A percentile compares a stretch with the other conserved stretches of the same genome.
Conservation (phyloP, 2,888 invertebrate species). For the Cryptocheilus praepositus region DNA sequence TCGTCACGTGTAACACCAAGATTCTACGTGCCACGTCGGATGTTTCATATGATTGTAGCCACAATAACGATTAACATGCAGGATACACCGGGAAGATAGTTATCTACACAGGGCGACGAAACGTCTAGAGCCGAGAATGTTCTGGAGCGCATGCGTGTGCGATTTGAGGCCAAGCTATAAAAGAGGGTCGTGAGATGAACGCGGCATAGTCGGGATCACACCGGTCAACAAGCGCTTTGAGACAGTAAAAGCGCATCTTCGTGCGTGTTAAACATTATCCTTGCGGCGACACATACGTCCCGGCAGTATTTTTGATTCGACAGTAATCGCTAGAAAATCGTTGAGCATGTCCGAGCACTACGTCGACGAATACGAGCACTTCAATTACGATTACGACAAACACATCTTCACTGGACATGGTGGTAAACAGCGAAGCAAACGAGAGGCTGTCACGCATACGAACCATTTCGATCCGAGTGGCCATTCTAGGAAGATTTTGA, state of each 20-base stretch:
- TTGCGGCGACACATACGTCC: slow-evolving; percentile 1
- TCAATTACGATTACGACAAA: slow-evolving; percentile 95
- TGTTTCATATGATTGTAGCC: too few relatives aligned
- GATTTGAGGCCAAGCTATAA: slow-evolving; percentile 47
- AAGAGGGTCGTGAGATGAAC: slow-evolving; percentile 36
- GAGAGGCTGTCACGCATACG: slow-evolving; percentile 90
- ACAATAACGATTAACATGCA: too few relatives aligned
- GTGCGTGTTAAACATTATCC: neutral
- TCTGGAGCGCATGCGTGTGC: slow-evolving; percentile 47
- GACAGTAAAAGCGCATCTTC: neutral
- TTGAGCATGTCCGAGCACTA: slow-evolving; percentile 85
- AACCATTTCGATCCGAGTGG: slow-evolving; percentile 95
- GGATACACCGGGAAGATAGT: too few relatives aligned
- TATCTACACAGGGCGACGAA: slow-evolving; percentile 16
- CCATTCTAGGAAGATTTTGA: slow-evolving; percentile 93
- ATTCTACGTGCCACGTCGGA: too few relatives aligned
- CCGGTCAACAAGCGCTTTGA: slow-evolving; percentile 4
- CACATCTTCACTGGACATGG: slow-evolving; percentile 90
- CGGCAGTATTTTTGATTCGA: slow-evolving; percentile 8
- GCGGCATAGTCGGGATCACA: slow-evolving; percentile 24
- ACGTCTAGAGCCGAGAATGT: slow-evolving; percentile 22
- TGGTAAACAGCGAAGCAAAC: slow-evolving; percentile 93
- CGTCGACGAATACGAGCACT: slow-evolving; percentile 95
- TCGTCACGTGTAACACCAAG: too few relatives aligned
- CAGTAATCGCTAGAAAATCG: slow-evolving; percentile 11